phyloP scores from a whole-genome alignment of 2,113 vertebrate species.

The Rhipidura dahli region DNA sequence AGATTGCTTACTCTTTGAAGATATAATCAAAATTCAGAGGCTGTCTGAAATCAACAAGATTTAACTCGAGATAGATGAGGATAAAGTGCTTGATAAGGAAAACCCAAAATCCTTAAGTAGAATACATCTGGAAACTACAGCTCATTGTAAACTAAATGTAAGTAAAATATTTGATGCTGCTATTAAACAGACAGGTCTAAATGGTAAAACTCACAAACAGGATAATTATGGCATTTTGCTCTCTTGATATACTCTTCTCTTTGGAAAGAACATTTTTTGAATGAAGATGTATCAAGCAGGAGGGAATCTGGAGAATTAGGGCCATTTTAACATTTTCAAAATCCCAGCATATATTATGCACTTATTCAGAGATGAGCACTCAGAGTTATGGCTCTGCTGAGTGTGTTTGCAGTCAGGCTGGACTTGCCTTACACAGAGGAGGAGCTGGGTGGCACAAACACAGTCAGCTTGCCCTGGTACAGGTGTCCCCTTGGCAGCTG shows the following conservation, averaged over 20 bases:
- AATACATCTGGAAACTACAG: background rate
- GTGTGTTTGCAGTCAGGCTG: background rate
- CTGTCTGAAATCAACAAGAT: background rate
- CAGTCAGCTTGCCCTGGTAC: rapidly evolving
- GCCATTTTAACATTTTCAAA: background rate
- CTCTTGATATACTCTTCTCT: background rate
- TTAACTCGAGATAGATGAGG: background rate
- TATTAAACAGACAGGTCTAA: background rate
- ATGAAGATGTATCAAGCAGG: background rate
- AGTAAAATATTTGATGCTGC: background rate
- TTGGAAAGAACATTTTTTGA: background rate
- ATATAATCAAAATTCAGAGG: background rate
- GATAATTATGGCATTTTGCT: background rate
- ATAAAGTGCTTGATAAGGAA: background rate
- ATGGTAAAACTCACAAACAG: background rate
- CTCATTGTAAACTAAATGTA: background rate
- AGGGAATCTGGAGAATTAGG: background rate
- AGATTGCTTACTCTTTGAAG: background rate
- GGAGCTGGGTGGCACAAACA: rapidly evolving
- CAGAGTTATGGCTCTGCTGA: background rate
- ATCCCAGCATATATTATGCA: rapidly evolving
- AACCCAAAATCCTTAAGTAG: background rate
- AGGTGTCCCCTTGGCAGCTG: background rate
- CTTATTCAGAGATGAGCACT: background rate
- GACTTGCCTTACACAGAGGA: background rate